phyloP scores from a whole-genome alignment of 2,888 invertebrate species.

The Pristionchus exspectatus region DNA sequence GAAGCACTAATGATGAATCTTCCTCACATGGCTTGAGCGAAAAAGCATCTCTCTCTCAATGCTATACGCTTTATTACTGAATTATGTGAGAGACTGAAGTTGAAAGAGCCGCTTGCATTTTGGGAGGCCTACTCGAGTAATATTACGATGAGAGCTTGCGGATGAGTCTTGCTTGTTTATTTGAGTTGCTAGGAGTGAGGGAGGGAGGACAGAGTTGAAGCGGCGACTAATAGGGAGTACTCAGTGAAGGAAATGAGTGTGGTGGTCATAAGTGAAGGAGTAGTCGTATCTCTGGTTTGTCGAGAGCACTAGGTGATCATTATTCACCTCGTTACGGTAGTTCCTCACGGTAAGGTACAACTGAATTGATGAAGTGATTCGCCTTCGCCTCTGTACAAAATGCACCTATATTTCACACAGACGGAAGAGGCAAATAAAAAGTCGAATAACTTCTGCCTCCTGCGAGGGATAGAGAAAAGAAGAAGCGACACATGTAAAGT shows the following conservation, averaged over 20 bases:
- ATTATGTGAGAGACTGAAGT: too few relatives aligned
- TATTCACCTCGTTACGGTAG: too few relatives aligned
- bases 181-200: constrained; percentile 19
- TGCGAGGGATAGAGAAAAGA: not conserved
- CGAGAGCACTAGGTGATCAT: too few relatives aligned
- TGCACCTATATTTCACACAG: too few relatives aligned
- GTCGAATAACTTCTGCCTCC: not conserved
- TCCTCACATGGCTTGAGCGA: not conserved
- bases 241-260: not conserved
- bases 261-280: not conserved
- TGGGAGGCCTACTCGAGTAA: not conserved
- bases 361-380: too few relatives aligned
- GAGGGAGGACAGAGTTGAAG: not conserved
- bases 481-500: not conserved
- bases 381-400: too few relatives aligned
- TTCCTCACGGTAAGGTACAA: too few relatives aligned
- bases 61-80: too few relatives aligned
- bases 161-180: constrained; percentile 5
- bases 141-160: not conserved
- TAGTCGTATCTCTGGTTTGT: not conserved
- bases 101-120: too few relatives aligned
- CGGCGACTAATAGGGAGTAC: not conserved
- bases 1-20: constrained; percentile 4
- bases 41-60: not conserved
- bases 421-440: too few relatives aligned